phyloP scores from a whole-genome alignment of 2,113 vertebrate genomes.

The Strix aluco region DNA sequence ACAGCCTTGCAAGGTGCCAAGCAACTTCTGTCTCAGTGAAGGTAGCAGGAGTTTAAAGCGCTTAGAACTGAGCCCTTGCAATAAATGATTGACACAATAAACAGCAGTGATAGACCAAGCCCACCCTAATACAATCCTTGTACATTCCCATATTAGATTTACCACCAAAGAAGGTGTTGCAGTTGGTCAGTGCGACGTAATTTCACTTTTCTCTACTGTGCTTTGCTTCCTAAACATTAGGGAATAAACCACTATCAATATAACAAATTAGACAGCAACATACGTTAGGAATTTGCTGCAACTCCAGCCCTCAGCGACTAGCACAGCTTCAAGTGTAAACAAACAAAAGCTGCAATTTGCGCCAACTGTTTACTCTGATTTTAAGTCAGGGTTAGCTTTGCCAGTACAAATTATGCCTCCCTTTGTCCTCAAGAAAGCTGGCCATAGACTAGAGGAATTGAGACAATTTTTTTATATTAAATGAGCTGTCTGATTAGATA shows the following conservation, averaged over 20 bases:
- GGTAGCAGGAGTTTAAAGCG: not conserved
- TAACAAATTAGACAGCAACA: not conserved
- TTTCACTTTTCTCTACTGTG: not conserved
- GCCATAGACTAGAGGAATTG: not conserved
- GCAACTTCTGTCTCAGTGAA: not conserved
- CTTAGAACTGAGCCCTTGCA: not conserved
- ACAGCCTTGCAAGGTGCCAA: not conserved
- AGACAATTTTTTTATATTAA: not conserved
- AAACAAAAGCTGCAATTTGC: conserved; percentile 27
- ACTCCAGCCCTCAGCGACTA: conserved; percentile 7
- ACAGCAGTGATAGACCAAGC: not conserved
- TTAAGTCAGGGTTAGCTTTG: conserved; percentile 18
- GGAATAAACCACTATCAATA: not conserved
- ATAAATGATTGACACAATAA: not conserved
- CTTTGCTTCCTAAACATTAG: not conserved
- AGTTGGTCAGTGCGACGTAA: not conserved
- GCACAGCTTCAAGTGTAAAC: conserved; percentile 49
- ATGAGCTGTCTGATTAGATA: conserved; percentile 13
- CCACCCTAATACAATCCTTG: not conserved
- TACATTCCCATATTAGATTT: not conserved
- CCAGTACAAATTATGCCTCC: conserved; percentile 19
- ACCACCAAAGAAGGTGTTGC: not conserved
- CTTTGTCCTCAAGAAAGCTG: conserved; percentile 53
- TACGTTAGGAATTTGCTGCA: not conserved
- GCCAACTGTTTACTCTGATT: conserved; percentile 36